These are phyloP conservation scores for Poecile atricapillus DNA, from an alignment of 2,113 vertebrate species.

Conservation along the genomic window DNA sequence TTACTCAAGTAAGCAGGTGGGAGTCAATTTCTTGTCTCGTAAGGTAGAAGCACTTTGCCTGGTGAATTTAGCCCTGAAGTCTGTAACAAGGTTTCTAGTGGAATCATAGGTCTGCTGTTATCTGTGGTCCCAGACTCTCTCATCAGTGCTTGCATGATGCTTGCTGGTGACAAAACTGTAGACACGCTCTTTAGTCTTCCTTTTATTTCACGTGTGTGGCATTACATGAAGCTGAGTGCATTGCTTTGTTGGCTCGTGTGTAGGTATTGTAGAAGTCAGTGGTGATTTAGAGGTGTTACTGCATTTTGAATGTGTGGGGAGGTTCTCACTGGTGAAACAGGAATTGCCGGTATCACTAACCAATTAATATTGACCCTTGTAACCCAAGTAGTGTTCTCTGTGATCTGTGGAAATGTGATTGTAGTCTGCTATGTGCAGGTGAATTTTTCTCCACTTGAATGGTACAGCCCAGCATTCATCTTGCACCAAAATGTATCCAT, in stretches of 20 bases:
- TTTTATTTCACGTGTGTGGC: background rate
- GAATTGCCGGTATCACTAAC: background rate
- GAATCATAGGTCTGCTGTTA: rapidly evolving
- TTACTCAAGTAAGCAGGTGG: background rate
- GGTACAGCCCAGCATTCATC: background rate
- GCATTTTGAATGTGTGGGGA: background rate
- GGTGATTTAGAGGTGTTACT: background rate
- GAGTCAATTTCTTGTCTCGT: background rate
- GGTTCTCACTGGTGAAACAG: background rate
- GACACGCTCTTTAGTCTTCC: background rate
- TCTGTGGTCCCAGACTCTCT: background rate
- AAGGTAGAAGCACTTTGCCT: background rate
- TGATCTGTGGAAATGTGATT: background rate
- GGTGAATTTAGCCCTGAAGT: background rate
- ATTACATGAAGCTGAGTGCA: background rate
- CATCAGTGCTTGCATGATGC: background rate
- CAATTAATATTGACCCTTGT: background rate
- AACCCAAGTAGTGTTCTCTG: rapidly evolving
- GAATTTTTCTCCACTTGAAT: background rate
- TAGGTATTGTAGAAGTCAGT: background rate
- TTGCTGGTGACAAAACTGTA: background rate
- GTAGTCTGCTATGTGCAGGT: background rate
- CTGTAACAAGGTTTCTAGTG: background rate
- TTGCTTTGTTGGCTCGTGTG: background rate
- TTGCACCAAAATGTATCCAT: background rate